A percentile compares a stretch with the other conserved stretches of the same genome.
phyloP scores from a whole-genome alignment of 1,140 invertebrate genomes.

The Ceratina japonica region DNA sequence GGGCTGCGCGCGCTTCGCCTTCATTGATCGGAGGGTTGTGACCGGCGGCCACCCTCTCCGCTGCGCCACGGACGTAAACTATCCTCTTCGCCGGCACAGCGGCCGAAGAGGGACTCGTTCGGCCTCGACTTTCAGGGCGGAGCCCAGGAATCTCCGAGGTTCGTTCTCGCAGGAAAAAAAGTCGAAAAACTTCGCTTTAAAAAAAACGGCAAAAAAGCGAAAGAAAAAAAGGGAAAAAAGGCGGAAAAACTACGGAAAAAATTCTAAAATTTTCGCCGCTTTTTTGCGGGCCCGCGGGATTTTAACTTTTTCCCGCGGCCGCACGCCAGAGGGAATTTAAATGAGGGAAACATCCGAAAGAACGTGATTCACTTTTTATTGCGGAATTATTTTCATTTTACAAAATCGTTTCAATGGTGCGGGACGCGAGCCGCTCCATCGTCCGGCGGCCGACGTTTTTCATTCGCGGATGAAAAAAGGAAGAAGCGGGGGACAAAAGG shows the following conservation, averaged over 20 bases:
- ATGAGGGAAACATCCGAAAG: background rate
- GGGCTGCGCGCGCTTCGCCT: conserved; percentile 75
- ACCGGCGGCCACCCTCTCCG: conserved; percentile 63
- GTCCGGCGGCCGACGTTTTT: background rate
- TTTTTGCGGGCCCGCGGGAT: background rate
- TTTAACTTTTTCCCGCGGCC: background rate
- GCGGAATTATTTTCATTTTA: conserved; percentile 1
- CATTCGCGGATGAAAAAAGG: background rate
- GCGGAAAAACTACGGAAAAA: conserved; percentile 45
- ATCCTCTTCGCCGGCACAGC: conserved; percentile 62
- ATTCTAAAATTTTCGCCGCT: conserved; percentile 15
- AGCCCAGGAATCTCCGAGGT: conserved; percentile 69
- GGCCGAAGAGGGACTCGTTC: conserved; percentile 64
- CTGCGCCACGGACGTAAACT: conserved; percentile 59
- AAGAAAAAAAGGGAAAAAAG: conserved; percentile 35
- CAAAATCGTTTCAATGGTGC: background rate
- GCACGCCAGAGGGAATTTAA: background rate
- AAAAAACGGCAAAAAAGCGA: background rate
- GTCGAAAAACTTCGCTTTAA: conserved; percentile 47
- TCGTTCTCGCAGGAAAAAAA: conserved; percentile 46
- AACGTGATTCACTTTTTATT: background rate
- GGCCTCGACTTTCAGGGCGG: conserved; percentile 73
- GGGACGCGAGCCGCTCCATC: background rate
- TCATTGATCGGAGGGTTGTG: conserved; percentile 74
- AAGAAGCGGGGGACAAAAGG: background rate